Evolutionary conservation across 1,140 invertebrate species (phyloP), one percentile per base, ranked within the genome.

Genomic region (Diachasmimorpha longicaudata): DNA sequence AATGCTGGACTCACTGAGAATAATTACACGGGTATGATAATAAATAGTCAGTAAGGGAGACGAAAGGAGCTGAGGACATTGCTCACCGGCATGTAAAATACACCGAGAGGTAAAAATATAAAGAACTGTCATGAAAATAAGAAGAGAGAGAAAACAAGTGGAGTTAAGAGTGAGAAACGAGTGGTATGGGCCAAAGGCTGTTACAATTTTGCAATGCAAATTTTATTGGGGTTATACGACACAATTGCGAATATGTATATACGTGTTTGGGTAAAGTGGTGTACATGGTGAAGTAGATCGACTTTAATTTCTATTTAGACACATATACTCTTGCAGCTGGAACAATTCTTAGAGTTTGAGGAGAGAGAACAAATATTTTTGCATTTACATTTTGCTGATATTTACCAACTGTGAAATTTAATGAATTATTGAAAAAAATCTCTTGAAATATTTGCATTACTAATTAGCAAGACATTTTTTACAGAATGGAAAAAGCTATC

Each of bases 131-230:
- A 46, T 9, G 21, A 66, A 8, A 44, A 44, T 66, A 42, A 16
- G 72, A 66, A 10, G 44, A 13, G 31, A 66, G 42, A 25, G 55
- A 70, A 63, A 25, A 63, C 3, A 46, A 55, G 21, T 74, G 63
- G 36, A 42, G 68, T 42, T 52, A 67, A 71, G 74, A 80, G 74
- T 55, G 48, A 23, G 46, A 48, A 48, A 19, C 4, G 25, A 66
- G 79, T 77, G 55, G 44, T 46, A 46, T 46, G 67, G 69, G 31
- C 16, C 16, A 58, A 72, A 55, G 13, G 44, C 72, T 70, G 75
- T 73, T 72, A 79, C 77, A 77, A 79, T 79, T 79, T 79, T 78
- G 76, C 77, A 81, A 79, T 80, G 79, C 80, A 82, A 82, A 82
- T 82, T 81, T 80, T 68, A 81, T 79, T 76, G 77, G 70, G 67